Conservation (phyloP, 2,113 vertebrate genomes). For the cat (Felis catus) region F.catus_Fca126_mat1.0 CM031414.1:8055001-8055500, state of each 20-base stretch:
- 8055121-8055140: not conserved
- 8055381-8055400: not conserved
- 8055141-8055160: not conserved
- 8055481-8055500: constrained; percentile 13
- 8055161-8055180: accelerated
- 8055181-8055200: not conserved
- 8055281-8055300: not conserved
- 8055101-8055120: accelerated
- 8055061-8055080: accelerated
- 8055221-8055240: not conserved
- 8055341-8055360: not conserved
- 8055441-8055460: not conserved
- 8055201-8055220: not conserved
- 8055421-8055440: not conserved
- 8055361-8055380: not conserved
- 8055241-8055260: not conserved
- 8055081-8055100: accelerated
- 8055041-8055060: not conserved
- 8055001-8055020: not conserved
- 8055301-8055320: not conserved
- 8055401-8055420: not conserved
- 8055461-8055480: not conserved
- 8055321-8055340: not conserved
- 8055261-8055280: not conserved
- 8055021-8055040: accelerated